Conservation (phyloP, 2,797 vertebrate species). For the Leuciscus waleckii region DNA sequence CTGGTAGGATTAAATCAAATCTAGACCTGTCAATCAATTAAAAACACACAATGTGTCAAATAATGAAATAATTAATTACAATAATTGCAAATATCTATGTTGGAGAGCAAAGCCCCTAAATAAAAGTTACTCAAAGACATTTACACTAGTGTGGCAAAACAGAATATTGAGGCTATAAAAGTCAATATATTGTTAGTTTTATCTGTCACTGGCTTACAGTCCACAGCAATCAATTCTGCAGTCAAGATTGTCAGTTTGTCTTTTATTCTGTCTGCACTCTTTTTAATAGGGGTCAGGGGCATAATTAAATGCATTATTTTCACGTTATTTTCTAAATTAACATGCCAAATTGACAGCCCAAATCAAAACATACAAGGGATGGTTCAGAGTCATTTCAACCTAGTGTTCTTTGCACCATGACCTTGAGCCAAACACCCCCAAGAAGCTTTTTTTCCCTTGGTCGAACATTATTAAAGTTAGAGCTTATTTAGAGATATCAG, state of each 20-base stretch:
- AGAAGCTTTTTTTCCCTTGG: too few species aligned
- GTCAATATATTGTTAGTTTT: neutral
- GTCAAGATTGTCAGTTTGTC: neutral
- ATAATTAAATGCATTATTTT: neutral
- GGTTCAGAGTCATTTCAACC: too few species aligned
- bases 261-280: neutral
- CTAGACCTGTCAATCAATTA: neutral
- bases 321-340: neutral
- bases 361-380: neutral
- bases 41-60: neutral
- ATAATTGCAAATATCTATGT: neutral
- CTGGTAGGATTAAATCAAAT: neutral
- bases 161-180: neutral
- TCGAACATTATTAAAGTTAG: too few species aligned
- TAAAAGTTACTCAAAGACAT: neutral
- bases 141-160: neutral
- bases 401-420: too few species aligned
- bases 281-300: neutral
- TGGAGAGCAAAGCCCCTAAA: neutral
- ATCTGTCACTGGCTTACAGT: neutral
- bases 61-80: neutral
- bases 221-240: neutral
- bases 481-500: too few species aligned
- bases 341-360: neutral
- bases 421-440: too few species aligned